Base-by-base conservation (phyloP, 2,888 invertebrate species). In the Unio pictorum region DNA sequence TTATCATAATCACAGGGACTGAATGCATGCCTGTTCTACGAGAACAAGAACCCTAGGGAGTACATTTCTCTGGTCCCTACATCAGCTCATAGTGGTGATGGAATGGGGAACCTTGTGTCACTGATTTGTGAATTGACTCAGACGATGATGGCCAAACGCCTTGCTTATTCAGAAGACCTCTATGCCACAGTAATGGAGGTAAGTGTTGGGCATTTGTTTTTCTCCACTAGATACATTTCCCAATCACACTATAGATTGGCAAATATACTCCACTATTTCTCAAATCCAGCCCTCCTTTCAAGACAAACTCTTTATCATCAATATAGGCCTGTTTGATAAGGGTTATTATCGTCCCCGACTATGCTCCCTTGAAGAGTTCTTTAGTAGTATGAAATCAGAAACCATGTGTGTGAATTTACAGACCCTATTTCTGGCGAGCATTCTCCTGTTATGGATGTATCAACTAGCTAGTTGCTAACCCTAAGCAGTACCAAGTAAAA, bases 61-160 rank as follows among this genome's bases (percentile, higher is more conserved):
- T 99, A 98, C 88, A 94, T 99, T 60, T 98, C 98, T 0, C 91
- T 99, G 86, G 95, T 99, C 18, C 99, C 99, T 0, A 99, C 99
- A 0, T 98, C 98, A 71, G 99, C 99, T 0, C 95, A 97, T 78
- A 95, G 96, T 0, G 99, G 99, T 28, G 99, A 99, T 89, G 98
- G 98, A 60, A 97, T 99, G 96, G 99, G 99, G 67, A 99, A 99
- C 91, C 91, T 99, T 67, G 93, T 99, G 81, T 95, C 96, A 28
- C 93, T 98, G 86, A 95, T 99, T 78, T 95, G 98, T 64, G 95
- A 97, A 81, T 94, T 95, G 64, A 96, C 97, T 80, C 99, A 99
- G 90, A 95, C 93, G 28, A 94, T 95, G 87, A 91, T 98, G 85
- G 94, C 96, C 72, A 95, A 97, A 89, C 92, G 97, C 72, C 92